Evolutionary conservation across 2,113 vertebrate genomes (phyloP).

Genomic region (Ranitomeya variabilis): DNA sequence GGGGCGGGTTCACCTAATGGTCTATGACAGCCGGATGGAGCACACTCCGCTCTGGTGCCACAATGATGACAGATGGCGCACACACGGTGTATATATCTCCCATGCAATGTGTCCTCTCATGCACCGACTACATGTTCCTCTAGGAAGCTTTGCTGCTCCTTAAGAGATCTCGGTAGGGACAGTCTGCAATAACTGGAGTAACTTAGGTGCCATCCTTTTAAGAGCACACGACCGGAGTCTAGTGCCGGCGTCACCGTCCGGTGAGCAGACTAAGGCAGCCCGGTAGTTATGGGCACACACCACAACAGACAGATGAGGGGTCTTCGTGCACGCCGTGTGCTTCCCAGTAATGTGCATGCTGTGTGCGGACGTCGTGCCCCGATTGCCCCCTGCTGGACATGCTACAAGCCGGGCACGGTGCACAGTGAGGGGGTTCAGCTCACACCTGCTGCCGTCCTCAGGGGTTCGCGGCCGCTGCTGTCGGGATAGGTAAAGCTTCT

Average conservation of each 20-base stretch:
- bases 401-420: slow-evolving; percentile 14
- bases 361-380: neutral
- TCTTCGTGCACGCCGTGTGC: neutral
- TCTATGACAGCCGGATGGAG: no score
- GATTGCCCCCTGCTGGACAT: neutral
- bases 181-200: no score
- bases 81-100: neutral
- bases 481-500: slow-evolving; percentile 87
- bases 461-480: slow-evolving; percentile 77
- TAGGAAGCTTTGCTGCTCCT: neutral
- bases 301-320: neutral
- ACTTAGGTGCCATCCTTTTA: neutral
- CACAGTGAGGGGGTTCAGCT: slow-evolving; percentile 43
- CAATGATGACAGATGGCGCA: neutral
- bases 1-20: no score
- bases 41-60: no score
- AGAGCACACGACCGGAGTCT: neutral
- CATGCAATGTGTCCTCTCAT: neutral
- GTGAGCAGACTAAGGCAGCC: neutral
- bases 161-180: neutral
- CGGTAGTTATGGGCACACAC: neutral
- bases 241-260: no score
- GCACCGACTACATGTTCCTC: neutral
- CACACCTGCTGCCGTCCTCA: slow-evolving; percentile 73
- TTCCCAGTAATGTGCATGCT: neutral